phyloP scores from a whole-genome alignment of 2,113 vertebrate species.

The Circaetus cinerascens region DNA sequence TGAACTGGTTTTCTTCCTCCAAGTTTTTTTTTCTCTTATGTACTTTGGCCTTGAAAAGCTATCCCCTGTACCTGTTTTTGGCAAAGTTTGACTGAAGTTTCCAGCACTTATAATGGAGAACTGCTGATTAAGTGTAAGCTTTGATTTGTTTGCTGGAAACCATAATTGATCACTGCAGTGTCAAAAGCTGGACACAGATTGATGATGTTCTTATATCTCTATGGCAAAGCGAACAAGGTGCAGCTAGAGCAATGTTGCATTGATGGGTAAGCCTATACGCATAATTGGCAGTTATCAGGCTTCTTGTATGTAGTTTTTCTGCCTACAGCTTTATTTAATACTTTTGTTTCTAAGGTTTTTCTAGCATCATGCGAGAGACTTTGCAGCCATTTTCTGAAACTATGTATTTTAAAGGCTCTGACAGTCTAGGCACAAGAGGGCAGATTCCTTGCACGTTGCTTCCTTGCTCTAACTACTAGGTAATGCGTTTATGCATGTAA shows the following conservation, averaged over 20 bases:
- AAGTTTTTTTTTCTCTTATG: background rate
- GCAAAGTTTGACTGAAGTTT: background rate
- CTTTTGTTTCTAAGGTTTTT: background rate
- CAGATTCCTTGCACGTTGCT: background rate
- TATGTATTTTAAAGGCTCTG: background rate
- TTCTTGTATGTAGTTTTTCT: background rate
- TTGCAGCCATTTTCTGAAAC: background rate
- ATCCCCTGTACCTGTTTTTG: background rate
- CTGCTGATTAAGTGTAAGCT: background rate
- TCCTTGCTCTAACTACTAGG: background rate
- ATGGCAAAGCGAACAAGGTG: background rate
- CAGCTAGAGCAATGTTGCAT: background rate
- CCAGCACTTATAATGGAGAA: background rate
- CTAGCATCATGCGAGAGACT: background rate
- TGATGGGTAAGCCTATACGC: background rate
- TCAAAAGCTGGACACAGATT: background rate
- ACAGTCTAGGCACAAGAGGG: background rate
- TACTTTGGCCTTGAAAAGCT: background rate
- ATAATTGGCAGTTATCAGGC: background rate
- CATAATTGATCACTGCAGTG: background rate
- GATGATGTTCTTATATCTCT: background rate
- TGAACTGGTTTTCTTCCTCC: background rate
- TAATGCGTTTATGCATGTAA: background rate
- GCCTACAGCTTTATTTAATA: background rate
- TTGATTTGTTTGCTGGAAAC: background rate